Evolutionary conservation across 2,888 invertebrate species (phyloP), one percentile per base, ranked within the genome.

Genomic region (Lutraria lutraria): DNA sequence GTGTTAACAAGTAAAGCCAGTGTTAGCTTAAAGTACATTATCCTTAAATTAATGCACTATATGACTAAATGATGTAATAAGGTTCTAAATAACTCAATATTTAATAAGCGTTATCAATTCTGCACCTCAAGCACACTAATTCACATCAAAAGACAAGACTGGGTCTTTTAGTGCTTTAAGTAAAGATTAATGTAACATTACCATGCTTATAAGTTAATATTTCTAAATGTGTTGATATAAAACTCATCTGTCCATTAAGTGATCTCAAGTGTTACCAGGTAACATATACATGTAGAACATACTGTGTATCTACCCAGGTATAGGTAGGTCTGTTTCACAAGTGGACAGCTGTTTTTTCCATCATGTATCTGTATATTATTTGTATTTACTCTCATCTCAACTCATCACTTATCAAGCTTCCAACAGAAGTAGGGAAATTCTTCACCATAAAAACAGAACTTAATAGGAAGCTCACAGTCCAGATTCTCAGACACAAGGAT

Each of bases 291-390:
- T n/a, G n/a, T n/a, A 43, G 43, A 43, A 43, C 43, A 43, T 43
- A 43, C 43, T 43, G 43, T 43, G 43, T 19, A 76, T 76, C 76
- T 76, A 76, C 34, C 3, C 31, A 31, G 31, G 31, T 76, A 34
- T 76, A 34, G n/a, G 76, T 76, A 31, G 16, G 34, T 19, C 19
- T 34, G 34, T 34, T 76, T 34, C 76, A 76, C 34, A 76, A 76
- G 76, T 76, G 76, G 76, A 76, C 76, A 76, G 76, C 76, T 76
- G 76, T 34, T 31, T 76, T 25, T 31, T 34, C 76, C 16, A 76
- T 76, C 76, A 76, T 29, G 25, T 76, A 68, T 13, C 25, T 25
- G 63, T 68, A 68, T n/a, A 68, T 68, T 25, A 68, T 68, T 25
- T 25, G 63, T 25, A 68, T 25, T 68, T 68, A 25, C 63, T 25